Evolutionary conservation across 2,797 vertebrate genomes (phyloP), one percentile per base, ranked within the genome.

Genomic region (Rhynchonycteris naso): DNA sequence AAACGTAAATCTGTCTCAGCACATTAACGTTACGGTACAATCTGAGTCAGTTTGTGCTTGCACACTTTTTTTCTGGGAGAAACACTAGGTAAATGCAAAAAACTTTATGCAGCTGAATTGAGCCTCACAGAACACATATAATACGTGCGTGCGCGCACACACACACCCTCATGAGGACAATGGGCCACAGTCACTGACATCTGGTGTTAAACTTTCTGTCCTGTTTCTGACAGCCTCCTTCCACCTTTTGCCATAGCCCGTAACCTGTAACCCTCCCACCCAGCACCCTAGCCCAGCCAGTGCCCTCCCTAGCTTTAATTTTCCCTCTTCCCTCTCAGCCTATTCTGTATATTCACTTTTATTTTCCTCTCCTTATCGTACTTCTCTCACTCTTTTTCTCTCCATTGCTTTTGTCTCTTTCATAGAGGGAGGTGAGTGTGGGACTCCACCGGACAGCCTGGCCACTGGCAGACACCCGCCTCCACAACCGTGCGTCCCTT

Each of bases 161-260:
- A 5, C 16, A 61, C 16, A 19, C 33, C 5, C 14, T 63, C 65
- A 12, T 11, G 33, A 74, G 22, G 63, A 66, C 69, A 26, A 18
- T 19, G 54, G 74, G 14, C 43, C 33, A 10, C 13, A 15, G 19
- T 9, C 35, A 59, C 50, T 7, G 18, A 30, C 14, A 15, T 38
- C 52, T 85, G 66, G 28, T 8, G 8, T 16, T 61, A 26, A 26
- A 7, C 16, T 63, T 71, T 52, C 14, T 24, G 26, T 24, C 28
- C 56, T 7, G 5, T 21, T 85, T 79, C 66, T 33, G n/a, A 38
- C 18, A 69, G 33, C 10, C 19, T 61, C 22, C 33, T 86, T 47
- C 72, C 14, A 18, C 15, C 10, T 13, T 35, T 52, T 16, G 1
- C 0, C 1, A 2, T 38, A n/a, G 54, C 19, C 1, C 12, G 43